Evolutionary conservation across 1,140 invertebrate species (phyloP).

Genomic region (Meloidogyne floridensis): DNA sequence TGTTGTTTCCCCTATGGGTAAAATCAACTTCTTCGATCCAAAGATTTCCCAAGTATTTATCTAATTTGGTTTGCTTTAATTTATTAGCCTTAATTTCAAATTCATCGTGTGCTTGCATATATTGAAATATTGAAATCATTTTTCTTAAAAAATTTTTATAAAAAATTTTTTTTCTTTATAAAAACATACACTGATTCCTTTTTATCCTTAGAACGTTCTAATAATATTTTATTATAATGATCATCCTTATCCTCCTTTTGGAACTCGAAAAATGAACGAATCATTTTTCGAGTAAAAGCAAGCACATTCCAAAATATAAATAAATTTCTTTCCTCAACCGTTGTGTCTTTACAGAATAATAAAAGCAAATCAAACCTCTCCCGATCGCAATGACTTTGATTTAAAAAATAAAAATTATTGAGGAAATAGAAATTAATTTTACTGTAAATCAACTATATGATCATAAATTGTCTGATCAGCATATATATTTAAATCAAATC

Average conservation of each 20-base stretch:
- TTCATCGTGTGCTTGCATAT: neutral
- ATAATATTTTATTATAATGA: neutral
- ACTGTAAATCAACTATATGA: no score
- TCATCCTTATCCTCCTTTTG: neutral
- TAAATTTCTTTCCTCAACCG: neutral
- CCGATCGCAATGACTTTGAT: no score
- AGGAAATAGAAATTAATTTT: no score
- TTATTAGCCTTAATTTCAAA: constrained; percentile 4
- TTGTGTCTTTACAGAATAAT: neutral
- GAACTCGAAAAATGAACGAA: neutral
- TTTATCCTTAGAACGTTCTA: neutral
- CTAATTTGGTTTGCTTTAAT: constrained; percentile 6
- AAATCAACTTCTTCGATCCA: neutral
- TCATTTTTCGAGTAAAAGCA: neutral
- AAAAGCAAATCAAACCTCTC: neutral
- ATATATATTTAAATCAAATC: neutral
- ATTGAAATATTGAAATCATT: neutral
- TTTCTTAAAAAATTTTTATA: neutral
- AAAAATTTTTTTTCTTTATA: neutral
- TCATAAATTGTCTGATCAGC: no score
- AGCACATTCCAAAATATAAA: neutral
- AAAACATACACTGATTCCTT: neutral
- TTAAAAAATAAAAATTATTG: no score
- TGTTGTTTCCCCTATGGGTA: neutral
- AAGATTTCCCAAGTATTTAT: neutral